These are phyloP conservation scores for Phaonia tiefii DNA, from an alignment of 2,888 invertebrate species.

Conservation along the genomic window DNA sequence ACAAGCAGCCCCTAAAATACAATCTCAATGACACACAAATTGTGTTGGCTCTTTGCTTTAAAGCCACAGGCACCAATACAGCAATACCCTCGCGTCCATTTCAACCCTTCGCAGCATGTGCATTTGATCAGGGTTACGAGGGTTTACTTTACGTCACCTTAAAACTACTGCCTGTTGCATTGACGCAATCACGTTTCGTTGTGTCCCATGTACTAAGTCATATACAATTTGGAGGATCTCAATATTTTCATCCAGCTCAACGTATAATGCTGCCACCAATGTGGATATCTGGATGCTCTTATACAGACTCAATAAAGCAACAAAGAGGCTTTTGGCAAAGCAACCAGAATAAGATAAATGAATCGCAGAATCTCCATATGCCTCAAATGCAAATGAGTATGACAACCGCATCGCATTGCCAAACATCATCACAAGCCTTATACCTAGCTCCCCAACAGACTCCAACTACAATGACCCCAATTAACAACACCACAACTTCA, in stretches of 20 bases:
- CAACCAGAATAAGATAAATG: not conserved
- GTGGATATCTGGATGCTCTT: conserved; percentile 69
- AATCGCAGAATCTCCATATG: not conserved
- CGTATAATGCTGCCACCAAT: conserved; percentile 69
- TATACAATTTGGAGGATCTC: conserved; percentile 68
- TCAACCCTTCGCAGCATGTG: conserved; percentile 60
- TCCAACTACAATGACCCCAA: not conserved
- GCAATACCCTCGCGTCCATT: conserved; percentile 65
- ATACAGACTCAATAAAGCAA: conserved; percentile 69
- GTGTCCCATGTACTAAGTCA: conserved; percentile 68
- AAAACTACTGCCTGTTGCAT: conserved; percentile 70
- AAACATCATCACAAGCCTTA: not conserved
- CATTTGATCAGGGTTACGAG: conserved; percentile 68
- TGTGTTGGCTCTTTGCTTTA: conserved; percentile 72
- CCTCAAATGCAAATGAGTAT: conserved; percentile 26
- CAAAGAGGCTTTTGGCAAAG: conserved; percentile 13
- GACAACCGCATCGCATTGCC: not conserved
- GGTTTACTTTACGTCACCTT: conserved; percentile 69
- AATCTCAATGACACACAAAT: conserved; percentile 73
- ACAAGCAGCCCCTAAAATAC: conserved; percentile 71
- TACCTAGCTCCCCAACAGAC: not conserved
- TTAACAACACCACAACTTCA: not conserved
- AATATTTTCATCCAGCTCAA: conserved; percentile 69
- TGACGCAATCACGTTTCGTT: conserved; percentile 71
- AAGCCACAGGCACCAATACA: conserved; percentile 68